Evolutionary conservation across 2,113 vertebrate species (phyloP), one percentile per base, ranked within the genome.

Genomic region (Phycodurus eques): DNA sequence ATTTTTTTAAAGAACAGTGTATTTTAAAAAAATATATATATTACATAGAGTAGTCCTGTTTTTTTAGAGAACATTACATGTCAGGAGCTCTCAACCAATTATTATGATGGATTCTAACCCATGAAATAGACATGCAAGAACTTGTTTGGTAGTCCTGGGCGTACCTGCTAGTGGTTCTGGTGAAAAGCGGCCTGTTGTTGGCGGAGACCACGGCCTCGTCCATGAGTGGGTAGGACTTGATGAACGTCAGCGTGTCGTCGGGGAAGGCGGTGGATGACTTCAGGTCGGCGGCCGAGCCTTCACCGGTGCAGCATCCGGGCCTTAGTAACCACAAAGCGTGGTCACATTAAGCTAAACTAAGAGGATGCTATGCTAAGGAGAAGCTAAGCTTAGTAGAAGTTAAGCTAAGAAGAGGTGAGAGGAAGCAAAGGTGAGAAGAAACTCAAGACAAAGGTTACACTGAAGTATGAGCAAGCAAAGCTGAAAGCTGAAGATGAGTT

Each of bases 221-320:
- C 92, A 99, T 93, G 71, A 99, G 94, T 0, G 96, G 97, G 87
- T 96, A 95, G 0, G 95, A 96, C 89, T 98, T 98, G 91, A 98
- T 97, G 72, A 99, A 98, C 11, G 92, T 84, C 78, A 99, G 80
- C 0, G 94, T 97, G 39, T 96, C 95, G 0, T 99, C 97, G 0
- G 97, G 96, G 75, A 99, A 95, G 46, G 94, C 94, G 53, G 92
- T 94, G 5, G 96, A 98, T 15, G 94, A 92, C 81, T 89, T 92
- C 80, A 94, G 85, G 0, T 82, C 33, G 0, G 93, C 71, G 0
- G 95, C 96, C 0, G 88, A 85, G 10, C 95, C 96, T 31, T 92
- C 87, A 0, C 96, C 95, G 0, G 97, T 95, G 0, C 97, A 99
- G 63, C 93, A 93, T 4, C 97, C 97, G 0, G 96, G 97, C 84